Conservation (phyloP, 2,113 vertebrate species). For the Proterorhinus semilunaris region DNA sequence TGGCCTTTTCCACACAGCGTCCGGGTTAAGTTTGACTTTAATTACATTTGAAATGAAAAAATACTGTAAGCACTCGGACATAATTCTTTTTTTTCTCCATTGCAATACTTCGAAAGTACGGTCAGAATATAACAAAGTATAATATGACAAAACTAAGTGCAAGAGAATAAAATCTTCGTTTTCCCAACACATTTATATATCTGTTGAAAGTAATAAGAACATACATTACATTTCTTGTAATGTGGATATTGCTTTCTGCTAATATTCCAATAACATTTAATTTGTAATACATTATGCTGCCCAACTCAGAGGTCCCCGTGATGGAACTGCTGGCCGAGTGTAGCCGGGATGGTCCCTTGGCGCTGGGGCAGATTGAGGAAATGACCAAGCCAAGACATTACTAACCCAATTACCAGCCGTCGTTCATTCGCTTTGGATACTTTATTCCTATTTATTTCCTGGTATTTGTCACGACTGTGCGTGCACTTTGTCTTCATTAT, state of each 20-base stretch:
- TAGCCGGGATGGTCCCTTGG: conserved; percentile 62
- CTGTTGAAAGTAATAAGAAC: no score
- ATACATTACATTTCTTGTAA: neutral
- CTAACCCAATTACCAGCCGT: conserved; percentile 73
- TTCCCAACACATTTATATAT: no score
- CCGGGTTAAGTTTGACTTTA: no score
- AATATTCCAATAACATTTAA: neutral
- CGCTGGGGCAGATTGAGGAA: conserved; percentile 69
- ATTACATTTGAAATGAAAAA: no score
- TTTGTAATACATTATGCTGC: neutral
- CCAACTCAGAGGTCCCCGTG: neutral
- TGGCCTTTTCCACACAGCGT: no score
- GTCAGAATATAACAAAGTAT: no score
- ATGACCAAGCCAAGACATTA: conserved; percentile 68
- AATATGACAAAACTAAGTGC: no score
- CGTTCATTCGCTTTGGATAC: conserved; percentile 67
- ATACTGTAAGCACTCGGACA: no score
- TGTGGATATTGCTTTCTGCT: neutral
- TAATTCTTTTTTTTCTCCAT: no score
- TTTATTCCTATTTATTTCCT: conserved; percentile 64
- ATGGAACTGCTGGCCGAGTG: conserved; percentile 52
- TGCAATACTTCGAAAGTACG: no score
- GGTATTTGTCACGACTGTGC: conserved; percentile 54
- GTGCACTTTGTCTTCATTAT: conserved; percentile 61
- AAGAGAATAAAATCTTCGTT: no score